A percentile compares a stretch with the other conserved stretches of the same genome.
Evolutionary conservation across 2,888 invertebrate genomes (phyloP).

Genomic region (Chirona hameri): DNA sequence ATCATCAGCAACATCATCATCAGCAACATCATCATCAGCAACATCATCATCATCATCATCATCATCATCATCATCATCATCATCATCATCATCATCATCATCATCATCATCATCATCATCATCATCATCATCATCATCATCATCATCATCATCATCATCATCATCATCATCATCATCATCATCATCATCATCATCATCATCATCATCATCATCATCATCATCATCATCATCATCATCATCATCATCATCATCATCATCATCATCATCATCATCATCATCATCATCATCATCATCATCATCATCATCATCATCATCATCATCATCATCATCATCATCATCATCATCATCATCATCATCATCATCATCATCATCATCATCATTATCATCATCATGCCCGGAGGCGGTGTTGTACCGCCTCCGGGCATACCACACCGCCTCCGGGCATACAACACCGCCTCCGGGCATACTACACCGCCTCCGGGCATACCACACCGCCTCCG

Average conservation of each 20-base stretch:
- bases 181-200: constrained; percentile 22
- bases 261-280: constrained; percentile 22
- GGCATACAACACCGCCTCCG: too few species aligned
- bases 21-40: too few species aligned
- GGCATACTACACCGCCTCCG: too few species aligned
- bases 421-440: too few species aligned
- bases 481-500: too few species aligned
- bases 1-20: too few species aligned
- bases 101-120: constrained; percentile 22
- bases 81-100: constrained; percentile 22
- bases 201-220: constrained; percentile 22
- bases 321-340: constrained; percentile 22
- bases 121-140: constrained; percentile 8
- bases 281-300: constrained; percentile 22
- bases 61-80: constrained; percentile 22
- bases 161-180: constrained; percentile 22
- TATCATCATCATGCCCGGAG: not conserved
- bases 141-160: constrained; percentile 4
- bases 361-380: constrained; percentile 12
- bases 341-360: constrained; percentile 22
- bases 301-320: constrained; percentile 22
- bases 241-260: constrained; percentile 22
- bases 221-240: constrained; percentile 22
- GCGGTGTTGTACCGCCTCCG: too few species aligned
- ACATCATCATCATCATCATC: constrained; percentile 22